Base-by-base conservation (phyloP, 2,888 invertebrate genomes). In the Ochropacha duplaris region DNA sequence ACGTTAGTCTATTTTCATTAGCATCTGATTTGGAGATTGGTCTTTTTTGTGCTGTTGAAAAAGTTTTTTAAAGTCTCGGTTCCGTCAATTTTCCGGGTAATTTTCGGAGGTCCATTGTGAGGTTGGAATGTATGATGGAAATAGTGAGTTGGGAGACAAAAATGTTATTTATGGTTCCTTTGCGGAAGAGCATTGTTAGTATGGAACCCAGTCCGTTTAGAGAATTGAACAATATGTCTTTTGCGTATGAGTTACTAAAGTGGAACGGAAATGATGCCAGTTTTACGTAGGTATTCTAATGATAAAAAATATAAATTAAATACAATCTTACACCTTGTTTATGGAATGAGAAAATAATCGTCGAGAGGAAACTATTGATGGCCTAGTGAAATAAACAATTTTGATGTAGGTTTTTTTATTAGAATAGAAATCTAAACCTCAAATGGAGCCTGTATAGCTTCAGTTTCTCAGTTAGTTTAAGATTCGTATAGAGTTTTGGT, bases 51-150 rank as follows among this genome's bases (percentile, higher is more conserved):
- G 60, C 60, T 4, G 61, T 44, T 28, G 11, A 63, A 64, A 73
- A 79, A 79, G 75, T 79, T 85, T 86, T 86, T 81, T 73, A 76
- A 81, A 82, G 78, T 76, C 76, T 69, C 64, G 79, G 78, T 77
- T 84, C 80, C 71, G 76, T 72, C 77, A 81, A 83, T 83, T 84
- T 84, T 82, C 79, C 76, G 76, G 78, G 75, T 73, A 76, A 78
- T 79, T 78, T 76, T 71, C 74, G 76, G 73, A 71, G 64, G 75
- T 76, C 80, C 76, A 81, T 84, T 83, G 84, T 84, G 79, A 79
- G 77, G 79, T 78, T 71, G 76, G 81, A 86, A 84, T 82, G 78
- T 84, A 81, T 78, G 79, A 76, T 73, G 76, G 79, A 79, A 81
- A 81, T 80, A 81, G 81, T 78, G 72, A 75, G 78, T 76, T 76